phyloP scores from a whole-genome alignment of 1,140 invertebrate genomes.

The Coenobita brevimanus region DNA sequence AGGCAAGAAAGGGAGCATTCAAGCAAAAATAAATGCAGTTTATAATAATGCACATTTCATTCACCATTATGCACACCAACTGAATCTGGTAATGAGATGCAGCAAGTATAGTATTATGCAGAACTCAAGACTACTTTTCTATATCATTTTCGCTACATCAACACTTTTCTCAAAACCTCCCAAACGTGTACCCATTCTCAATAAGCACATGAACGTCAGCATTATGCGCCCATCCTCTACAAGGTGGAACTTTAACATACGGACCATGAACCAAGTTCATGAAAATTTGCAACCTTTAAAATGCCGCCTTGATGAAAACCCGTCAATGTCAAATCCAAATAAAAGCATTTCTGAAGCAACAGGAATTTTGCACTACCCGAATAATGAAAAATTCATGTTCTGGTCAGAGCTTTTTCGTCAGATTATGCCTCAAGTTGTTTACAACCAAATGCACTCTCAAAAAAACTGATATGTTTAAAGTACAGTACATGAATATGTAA shows the following conservation, averaged over 20 bases:
- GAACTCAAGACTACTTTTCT: conserved; percentile 70
- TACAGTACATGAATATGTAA: conserved; percentile 55
- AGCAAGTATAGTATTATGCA: conserved; percentile 50
- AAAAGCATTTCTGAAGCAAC: conserved; percentile 49
- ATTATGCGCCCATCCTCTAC: conserved; percentile 42
- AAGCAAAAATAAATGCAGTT: conserved; percentile 69
- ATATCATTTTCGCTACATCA: conserved; percentile 32
- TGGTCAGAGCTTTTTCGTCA: conserved; percentile 68
- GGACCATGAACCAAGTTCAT: conserved; percentile 45
- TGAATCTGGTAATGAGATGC: conserved; percentile 71
- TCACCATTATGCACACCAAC: conserved; percentile 72
- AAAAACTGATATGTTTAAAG: conserved; percentile 57
- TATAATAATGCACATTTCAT: conserved; percentile 71
- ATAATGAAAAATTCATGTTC: conserved; percentile 68
- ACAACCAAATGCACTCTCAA: conserved; percentile 63
- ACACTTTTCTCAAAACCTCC: conserved; percentile 61
- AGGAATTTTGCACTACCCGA: conserved; percentile 49
- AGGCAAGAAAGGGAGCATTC: conserved; percentile 69
- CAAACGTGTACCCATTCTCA: conserved; percentile 31
- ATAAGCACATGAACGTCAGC: conserved; percentile 31
- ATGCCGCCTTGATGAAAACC: conserved; percentile 53
- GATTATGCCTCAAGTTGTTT: conserved; percentile 68
- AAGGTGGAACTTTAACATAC: conserved; percentile 60
- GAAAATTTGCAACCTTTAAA: conserved; percentile 58
- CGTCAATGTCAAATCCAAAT: conserved; percentile 29